Percentiles rank a stretch among this genome's conserved stretches.
Evolutionary conservation across 2,888 invertebrate genomes (phyloP).

Genomic region (Belgica antarctica): DNA sequence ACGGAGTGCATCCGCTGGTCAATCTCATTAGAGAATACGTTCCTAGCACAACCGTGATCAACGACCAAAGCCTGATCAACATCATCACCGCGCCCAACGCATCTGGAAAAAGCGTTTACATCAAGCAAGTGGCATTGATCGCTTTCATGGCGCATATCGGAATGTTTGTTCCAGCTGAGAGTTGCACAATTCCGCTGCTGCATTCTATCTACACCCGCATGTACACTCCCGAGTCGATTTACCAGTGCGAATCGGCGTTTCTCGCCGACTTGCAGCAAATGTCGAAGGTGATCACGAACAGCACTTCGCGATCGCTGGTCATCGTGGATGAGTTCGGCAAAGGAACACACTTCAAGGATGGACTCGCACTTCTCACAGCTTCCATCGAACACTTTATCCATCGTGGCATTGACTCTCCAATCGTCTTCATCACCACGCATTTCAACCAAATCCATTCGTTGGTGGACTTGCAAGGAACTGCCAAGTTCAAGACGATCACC

Average conservation of each 20-base stretch:
- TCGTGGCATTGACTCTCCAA: constrained; percentile 63
- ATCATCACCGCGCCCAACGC: constrained; percentile 88
- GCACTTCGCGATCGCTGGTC: constrained; percentile 68
- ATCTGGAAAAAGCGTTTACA: constrained; percentile 87
- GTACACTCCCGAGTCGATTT: constrained; percentile 72
- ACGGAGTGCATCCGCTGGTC: constrained; percentile 47
- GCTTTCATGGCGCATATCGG: constrained; percentile 86
- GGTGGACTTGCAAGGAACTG: not conserved
- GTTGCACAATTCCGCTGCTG: constrained; percentile 68
- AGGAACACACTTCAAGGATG: constrained; percentile 76
- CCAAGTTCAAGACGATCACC: constrained; percentile 11
- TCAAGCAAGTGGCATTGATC: constrained; percentile 80
- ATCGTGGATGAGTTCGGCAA: constrained; percentile 89
- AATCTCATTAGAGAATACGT: constrained; percentile 44
- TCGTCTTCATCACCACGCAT: constrained; percentile 75
- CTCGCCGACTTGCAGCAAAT: constrained; percentile 82
- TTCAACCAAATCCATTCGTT: constrained; percentile 62
- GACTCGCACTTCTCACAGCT: constrained; percentile 69
- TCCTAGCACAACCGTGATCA: constrained; percentile 45
- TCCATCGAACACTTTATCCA: constrained; percentile 67
- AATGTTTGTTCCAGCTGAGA: constrained; percentile 79
- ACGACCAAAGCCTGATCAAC: constrained; percentile 60
- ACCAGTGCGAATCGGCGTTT: constrained; percentile 79
- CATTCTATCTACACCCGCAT: constrained; percentile 75
- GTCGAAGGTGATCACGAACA: constrained; percentile 60